Base-by-base conservation (phyloP, 2,113 vertebrate genomes). In the Aramus guarauna region DNA sequence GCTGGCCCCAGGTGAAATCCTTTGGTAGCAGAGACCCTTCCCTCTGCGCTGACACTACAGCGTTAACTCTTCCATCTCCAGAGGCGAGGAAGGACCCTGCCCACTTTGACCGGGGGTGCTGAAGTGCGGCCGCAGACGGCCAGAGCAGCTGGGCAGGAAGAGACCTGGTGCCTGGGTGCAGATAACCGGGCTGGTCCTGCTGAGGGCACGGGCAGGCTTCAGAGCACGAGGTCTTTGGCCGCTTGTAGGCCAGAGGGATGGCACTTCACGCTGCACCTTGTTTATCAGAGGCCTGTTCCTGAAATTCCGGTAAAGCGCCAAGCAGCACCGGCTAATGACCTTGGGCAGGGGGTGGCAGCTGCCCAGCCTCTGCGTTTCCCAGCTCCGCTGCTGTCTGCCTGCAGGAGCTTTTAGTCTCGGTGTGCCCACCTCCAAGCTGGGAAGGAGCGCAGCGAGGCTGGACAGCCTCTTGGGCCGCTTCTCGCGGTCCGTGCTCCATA, bases 111-210 rank as follows among this genome's bases (percentile, higher is more conserved):
- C 11, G 23, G 18, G 43, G 13, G 1, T 13, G 13, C n/a, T 36
- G 68, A 36, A 39, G 30, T 3, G 9, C 0, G 0, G 47, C n/a
- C 2, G 1, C 32, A 62, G 52, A 5, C 43, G 43, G 34, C 18
- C 29, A 10, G 72, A 74, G 15, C 59, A 39, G 32, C 26, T 32
- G 9, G 67, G 48, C 34, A 29, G 68, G 41, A 53, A 19, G 32
- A 56, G 66, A 85, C 34, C 41, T 76, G 19, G 34, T 64, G 47
- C 27, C 50, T 59, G 64, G 27, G 41, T 62, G 76, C 68, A 48
- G 53, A 30, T 41, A 22, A 12, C 29, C 16, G 17, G 45, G 60
- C 68, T 84, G 68, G 5, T 9, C 11, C 62, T 56, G 39, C 56
- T 69, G 59, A 23, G 15, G 30, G n/a, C 1, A 12, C 63, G 11